phyloP scores from a whole-genome alignment of 2,113 vertebrate genomes.

The Seriola aureovittata region DNA sequence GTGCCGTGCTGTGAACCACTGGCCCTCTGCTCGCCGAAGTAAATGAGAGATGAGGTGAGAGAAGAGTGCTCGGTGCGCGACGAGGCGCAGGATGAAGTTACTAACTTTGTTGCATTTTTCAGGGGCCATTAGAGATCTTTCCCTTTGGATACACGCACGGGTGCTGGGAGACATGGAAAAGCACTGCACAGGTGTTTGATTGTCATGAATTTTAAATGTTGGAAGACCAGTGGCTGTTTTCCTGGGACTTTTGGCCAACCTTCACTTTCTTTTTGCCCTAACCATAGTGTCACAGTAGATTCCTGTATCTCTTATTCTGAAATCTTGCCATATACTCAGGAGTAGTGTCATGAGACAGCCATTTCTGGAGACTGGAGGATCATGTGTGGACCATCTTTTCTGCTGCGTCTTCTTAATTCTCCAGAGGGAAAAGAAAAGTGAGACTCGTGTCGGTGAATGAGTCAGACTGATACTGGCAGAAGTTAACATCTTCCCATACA shows the following conservation, averaged over 20 bases:
- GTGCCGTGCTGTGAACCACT: constrained; percentile 48
- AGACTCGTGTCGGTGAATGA: constrained; percentile 36
- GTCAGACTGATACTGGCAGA: constrained; percentile 45
- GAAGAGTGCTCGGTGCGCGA: constrained; percentile 31
- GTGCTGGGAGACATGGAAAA: constrained; percentile 64
- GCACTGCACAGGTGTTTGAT: constrained; percentile 74
- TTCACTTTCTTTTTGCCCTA: constrained; percentile 1
- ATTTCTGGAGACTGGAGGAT: constrained; percentile 21
- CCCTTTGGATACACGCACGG: constrained; percentile 46
- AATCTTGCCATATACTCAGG: constrained; percentile 1
- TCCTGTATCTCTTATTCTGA: constrained; percentile 8
- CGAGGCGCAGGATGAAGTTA: constrained; percentile 54
- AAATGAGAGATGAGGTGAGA: constrained; percentile 59
- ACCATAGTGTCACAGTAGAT: neutral
- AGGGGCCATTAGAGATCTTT: constrained; percentile 63
- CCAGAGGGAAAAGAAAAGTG: constrained; percentile 23
- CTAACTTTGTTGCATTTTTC: constrained; percentile 70
- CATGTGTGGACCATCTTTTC: constrained; percentile 15
- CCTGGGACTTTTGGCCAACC: constrained; percentile 1
- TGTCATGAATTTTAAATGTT: constrained; percentile 68
- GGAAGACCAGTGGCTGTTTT: constrained; percentile 17
- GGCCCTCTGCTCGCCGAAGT: constrained; percentile 27
- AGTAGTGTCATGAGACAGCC: constrained; percentile 26
- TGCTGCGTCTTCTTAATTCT: constrained; percentile 33
- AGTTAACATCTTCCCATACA: constrained; percentile 45